Percentiles rank a stretch among this genome's conserved stretches.
phyloP scores from a whole-genome alignment of 2,888 invertebrate genomes.

The Spilosoma lubricipeda region DNA sequence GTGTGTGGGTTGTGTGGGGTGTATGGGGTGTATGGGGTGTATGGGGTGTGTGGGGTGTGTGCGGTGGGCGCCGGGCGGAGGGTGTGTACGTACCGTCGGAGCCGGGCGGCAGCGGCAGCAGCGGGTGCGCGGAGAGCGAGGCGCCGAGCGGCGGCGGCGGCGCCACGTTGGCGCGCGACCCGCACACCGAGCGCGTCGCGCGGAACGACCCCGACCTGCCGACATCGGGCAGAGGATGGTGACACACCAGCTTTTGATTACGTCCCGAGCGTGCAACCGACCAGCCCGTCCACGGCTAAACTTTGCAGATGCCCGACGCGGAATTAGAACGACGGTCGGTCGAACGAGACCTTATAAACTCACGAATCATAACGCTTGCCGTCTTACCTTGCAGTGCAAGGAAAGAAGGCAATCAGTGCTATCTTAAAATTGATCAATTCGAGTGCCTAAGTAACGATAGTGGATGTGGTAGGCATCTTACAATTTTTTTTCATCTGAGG shows the following conservation, averaged over 20 bases:
- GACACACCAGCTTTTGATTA: constrained; percentile 77
- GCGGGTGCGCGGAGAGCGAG: constrained; percentile 97
- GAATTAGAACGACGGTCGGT: background rate
- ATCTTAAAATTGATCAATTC: background rate
- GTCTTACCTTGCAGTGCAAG: background rate
- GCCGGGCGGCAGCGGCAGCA: constrained; percentile 95
- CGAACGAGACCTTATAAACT: background rate
- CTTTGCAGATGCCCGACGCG: background rate
- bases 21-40: no score
- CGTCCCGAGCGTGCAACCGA: background rate
- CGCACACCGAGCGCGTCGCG: constrained; percentile 91
- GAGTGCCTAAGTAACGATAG: background rate
- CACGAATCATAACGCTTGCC: background rate
- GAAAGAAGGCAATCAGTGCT: background rate
- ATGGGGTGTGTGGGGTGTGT: no score
- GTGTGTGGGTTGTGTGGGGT: no score
- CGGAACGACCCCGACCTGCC: constrained; percentile 98
- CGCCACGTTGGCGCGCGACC: constrained; percentile 94
- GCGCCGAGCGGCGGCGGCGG: constrained; percentile 81
- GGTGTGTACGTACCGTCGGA: constrained; percentile 81
- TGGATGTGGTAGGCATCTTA: background rate
- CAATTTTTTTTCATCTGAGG: background rate
- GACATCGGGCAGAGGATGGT: constrained; percentile 86
- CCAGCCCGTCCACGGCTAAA: background rate
- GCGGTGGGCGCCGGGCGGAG: background rate